Evolutionary conservation across 2,888 invertebrate genomes (phyloP).

Genomic region (Torymus texanus): DNA sequence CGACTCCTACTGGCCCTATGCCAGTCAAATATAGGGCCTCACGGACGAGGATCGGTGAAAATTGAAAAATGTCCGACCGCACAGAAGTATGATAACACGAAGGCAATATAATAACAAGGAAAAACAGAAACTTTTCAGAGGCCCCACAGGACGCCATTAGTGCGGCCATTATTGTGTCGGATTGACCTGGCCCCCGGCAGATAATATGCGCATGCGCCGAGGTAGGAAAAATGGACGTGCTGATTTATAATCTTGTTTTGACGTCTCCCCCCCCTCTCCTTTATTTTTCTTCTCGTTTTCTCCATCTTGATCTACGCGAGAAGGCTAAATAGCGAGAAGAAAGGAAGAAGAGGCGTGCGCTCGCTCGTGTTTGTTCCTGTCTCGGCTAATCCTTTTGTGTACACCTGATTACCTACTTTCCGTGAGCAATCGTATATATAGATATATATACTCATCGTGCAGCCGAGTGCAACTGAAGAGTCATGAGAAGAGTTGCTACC

Average conservation of each 20-base stretch:
- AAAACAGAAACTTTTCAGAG: no score
- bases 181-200: constrained; percentile 38
- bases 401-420: constrained; percentile 42
- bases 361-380: constrained; percentile 18
- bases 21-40: constrained; percentile 22
- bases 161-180: constrained; percentile 38
- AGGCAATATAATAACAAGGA: no score
- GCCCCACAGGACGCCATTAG: constrained; percentile 18
- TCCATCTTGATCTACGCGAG: no score
- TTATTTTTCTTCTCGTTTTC: no score
- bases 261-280: constrained; percentile 16
- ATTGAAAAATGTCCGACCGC: neutral
- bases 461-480: neutral
- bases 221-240: constrained; percentile 37
- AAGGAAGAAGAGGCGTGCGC: constrained; percentile 9
- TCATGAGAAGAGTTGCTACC: neutral
- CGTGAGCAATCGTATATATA: no score
- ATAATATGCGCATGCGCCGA: constrained; percentile 33
- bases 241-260: constrained; percentile 63
- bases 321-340: neutral
- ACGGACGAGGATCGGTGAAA: constrained; percentile 26
- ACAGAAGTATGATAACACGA: no score
- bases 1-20: neutral
- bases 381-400: no score
- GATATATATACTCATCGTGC: constrained; percentile 1